Percentiles rank a stretch among this genome's conserved stretches.
Evolutionary conservation across 2,797 vertebrate species (phyloP).

Genomic region (Characodon lateralis): DNA sequence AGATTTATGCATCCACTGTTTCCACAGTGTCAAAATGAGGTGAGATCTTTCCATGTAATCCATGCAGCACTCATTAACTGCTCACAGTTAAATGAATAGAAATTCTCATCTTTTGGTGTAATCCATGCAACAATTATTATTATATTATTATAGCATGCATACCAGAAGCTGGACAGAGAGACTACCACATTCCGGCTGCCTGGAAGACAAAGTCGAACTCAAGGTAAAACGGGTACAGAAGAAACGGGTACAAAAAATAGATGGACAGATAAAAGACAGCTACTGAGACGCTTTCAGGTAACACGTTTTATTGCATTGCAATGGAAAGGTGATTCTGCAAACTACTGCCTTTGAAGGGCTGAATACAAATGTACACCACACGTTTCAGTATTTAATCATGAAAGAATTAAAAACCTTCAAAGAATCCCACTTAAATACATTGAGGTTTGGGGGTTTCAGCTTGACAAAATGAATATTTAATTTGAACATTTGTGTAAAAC

Average conservation of each 20-base stretch:
- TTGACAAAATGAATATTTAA: not conserved
- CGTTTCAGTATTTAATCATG: not conserved
- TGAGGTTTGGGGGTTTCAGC: not conserved
- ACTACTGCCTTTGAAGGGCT: not conserved
- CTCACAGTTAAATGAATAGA: no score
- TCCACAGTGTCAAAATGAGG: not conserved
- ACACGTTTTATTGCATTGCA: not conserved
- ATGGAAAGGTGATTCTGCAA: not conserved
- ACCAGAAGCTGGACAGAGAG: no score
- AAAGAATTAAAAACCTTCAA: not conserved
- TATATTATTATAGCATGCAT: no score
- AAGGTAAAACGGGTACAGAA: no score
- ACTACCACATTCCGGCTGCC: no score
- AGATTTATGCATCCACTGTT: not conserved
- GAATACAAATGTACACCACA: not conserved
- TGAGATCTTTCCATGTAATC: no score
- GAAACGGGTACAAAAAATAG: no score
- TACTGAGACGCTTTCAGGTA: not conserved
- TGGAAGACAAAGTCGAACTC: no score
- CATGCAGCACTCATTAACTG: no score
- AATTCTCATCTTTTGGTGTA: no score
- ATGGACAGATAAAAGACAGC: not conserved
- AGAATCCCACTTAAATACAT: not conserved
- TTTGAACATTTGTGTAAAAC: no score
- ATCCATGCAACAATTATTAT: no score